Conservation (phyloP, 2,888 invertebrate species). For the Coleophora deauratella region DNA sequence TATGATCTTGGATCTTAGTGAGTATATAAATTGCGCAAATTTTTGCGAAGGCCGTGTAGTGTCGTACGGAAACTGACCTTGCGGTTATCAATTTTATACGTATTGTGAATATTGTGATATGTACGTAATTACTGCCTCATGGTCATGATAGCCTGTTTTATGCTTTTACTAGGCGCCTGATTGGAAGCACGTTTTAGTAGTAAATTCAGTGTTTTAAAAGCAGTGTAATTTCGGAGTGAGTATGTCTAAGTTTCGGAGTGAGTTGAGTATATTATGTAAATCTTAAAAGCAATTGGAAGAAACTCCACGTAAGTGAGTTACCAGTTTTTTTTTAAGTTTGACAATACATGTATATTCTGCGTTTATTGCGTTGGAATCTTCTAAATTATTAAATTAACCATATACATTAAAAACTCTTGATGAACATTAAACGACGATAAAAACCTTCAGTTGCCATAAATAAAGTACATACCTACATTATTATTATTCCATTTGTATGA, state of each 20-base stretch:
- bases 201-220: too few species aligned
- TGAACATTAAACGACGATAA: too few species aligned
- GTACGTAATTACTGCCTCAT: constrained; percentile 40
- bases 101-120: constrained; percentile 59
- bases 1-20: constrained; percentile 9
- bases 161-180: constrained; percentile 28
- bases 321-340: constrained; percentile 8
- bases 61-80: constrained; percentile 67
- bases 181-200: neutral
- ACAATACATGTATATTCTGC: too few species aligned
- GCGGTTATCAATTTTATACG: constrained; percentile 59
- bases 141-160: constrained; percentile 34
- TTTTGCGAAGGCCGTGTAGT: constrained; percentile 54
- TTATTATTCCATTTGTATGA: too few species aligned
- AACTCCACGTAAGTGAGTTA: constrained; percentile 37
- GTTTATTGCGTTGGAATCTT: too few species aligned
- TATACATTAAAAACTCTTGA: too few species aligned
- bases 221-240: too few species aligned
- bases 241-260: too few species aligned
- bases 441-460: too few species aligned
- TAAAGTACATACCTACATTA: too few species aligned
- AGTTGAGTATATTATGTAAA: too few species aligned
- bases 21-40: constrained; percentile 65
- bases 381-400: too few species aligned
- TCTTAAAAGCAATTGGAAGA: constrained; percentile 28